Evolutionary conservation across 2,797 vertebrate species (phyloP), one percentile per base, ranked within the genome.

Genomic region (Tenualosa ilisha): DNA sequence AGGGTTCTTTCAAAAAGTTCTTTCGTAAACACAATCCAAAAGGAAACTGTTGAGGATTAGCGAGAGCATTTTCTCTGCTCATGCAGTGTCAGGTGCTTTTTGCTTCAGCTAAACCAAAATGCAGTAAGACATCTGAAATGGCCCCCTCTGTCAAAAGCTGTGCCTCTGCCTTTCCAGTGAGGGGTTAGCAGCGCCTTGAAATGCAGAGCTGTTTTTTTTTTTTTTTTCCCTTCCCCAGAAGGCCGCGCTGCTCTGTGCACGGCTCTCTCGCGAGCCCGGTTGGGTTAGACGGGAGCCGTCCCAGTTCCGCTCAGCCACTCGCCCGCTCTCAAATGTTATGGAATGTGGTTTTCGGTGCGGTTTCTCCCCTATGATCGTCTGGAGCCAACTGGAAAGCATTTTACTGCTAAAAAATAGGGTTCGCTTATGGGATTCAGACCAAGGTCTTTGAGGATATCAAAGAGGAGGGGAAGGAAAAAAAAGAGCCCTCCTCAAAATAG

Each of bases 381-480:
- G 75, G 91, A 93, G 91, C 92, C 92, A 90, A 94, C 91, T 95
- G 95, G 93, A 95, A 96, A 91, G 88, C 91, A 88, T 92, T 92
- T 93, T 2, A 92, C 92, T 84, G 81, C 94, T 94, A 95, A 94
- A 94, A 95, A 95, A 95, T 94, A 92, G 90, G 91, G 84, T 83
- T 94, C 86, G 88, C 91, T 93, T 94, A 93, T 94, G 94, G 90
- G 91, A 93, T 89, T 82, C 87, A 91, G 91, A 93, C 91, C 93
- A 91, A 88, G 86, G 82, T 91, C 92, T 94, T 92, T 92, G 93
- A 94, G 91, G 90, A 92, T 94, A 93, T 92, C 20, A 46, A 94
- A 92, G 84, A 50, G 46, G 59, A 26, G 15, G 63, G 49, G 17
- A 75, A 31, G 51, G 17, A 2, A 37, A 65, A 93, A 94, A 93